phyloP scores from a whole-genome alignment of 2,113 vertebrate genomes.

The Malurus cyaneus region DNA sequence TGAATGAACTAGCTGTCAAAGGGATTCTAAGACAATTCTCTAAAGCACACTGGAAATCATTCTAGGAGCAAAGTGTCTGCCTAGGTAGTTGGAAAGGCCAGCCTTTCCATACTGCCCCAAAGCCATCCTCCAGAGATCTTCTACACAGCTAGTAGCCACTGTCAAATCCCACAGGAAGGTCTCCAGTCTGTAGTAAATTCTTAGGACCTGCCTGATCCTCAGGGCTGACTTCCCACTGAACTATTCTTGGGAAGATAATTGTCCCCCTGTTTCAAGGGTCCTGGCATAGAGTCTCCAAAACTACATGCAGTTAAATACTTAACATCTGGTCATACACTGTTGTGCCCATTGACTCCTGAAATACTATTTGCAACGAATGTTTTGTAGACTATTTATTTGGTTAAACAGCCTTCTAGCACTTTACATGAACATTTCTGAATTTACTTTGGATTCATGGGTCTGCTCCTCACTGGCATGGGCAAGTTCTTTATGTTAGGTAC shows the following conservation, averaged over 20 bases:
- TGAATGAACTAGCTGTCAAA: not conserved
- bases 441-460: not conserved
- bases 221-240: not conserved
- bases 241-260: not conserved
- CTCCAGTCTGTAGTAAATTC: not conserved
- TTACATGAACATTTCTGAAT: not conserved
- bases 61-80: not conserved
- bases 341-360: not conserved
- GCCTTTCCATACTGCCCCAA: not conserved
- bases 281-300: not conserved
- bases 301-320: not conserved
- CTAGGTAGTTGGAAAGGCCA: not conserved
- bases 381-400: not conserved
- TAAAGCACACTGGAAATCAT: not conserved
- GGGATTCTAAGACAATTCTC: not conserved
- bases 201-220: not conserved
- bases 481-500: not conserved
- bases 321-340: rapidly evolving
- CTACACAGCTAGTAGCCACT: not conserved
- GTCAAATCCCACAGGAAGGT: not conserved
- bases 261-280: not conserved
- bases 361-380: not conserved
- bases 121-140: not conserved
- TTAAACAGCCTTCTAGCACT: not conserved
- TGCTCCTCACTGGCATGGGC: not conserved